These are phyloP conservation scores for Drosophila prosaltans DNA, from an alignment of 1,140 invertebrate species.

Conservation along the genomic window DNA sequence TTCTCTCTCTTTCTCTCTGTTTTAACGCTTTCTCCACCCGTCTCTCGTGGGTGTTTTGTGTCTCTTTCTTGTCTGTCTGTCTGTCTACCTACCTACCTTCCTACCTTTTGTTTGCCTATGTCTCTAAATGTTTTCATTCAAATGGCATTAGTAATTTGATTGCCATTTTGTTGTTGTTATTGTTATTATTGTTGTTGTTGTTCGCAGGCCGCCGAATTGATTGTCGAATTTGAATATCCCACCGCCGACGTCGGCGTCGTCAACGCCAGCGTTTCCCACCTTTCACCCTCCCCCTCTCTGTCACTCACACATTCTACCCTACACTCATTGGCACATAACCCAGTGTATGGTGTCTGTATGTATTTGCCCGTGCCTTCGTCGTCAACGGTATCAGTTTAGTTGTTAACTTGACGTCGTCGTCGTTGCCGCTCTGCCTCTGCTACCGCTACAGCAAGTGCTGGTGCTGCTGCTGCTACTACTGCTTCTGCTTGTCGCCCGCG, in stretches of 20 bases:
- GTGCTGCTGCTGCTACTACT: neutral
- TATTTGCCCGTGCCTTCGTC: constrained; percentile 8
- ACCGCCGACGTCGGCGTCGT: constrained; percentile 39
- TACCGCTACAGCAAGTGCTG: no score
- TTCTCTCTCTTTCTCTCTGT: constrained; percentile 11
- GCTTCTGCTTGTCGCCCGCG: constrained; percentile 9
- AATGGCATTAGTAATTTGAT: constrained; percentile 76
- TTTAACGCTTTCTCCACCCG: constrained; percentile 7
- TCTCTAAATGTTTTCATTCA: constrained; percentile 66
- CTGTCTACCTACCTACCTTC: constrained; percentile 35
- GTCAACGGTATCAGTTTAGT: constrained; percentile 69
- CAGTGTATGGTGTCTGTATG: no score
- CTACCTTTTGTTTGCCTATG: constrained; percentile 26
- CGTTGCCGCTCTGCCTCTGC: constrained; percentile 10
- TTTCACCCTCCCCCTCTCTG: constrained; percentile 25
- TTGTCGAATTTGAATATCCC: constrained; percentile 78
- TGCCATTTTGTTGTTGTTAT: constrained; percentile 60
- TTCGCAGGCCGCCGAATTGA: constrained; percentile 74
- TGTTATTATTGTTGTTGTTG: constrained; percentile 68
- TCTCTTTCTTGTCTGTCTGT: constrained; percentile 15
- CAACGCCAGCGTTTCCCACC: constrained; percentile 42
- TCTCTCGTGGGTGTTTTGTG: neutral
- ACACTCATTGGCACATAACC: constrained; percentile 3
- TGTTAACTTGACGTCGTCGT: constrained; percentile 71
- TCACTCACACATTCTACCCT: constrained; percentile 3